phyloP scores from a whole-genome alignment of 2,113 vertebrate genomes.

The Cyanoliseus patagonus region DNA sequence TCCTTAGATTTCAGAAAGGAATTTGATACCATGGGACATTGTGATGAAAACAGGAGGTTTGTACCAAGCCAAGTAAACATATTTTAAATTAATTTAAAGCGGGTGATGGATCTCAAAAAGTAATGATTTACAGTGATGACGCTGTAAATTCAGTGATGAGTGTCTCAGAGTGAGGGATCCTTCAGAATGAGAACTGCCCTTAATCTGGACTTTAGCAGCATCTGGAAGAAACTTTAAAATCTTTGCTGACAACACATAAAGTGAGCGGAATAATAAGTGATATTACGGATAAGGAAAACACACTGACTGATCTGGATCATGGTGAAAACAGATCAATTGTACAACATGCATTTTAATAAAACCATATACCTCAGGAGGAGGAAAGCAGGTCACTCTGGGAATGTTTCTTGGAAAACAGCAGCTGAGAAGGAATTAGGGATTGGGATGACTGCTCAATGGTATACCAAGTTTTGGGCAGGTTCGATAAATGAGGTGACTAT shows the following conservation, averaged over 20 bases:
- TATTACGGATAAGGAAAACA: not conserved
- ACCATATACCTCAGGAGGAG: rapidly evolving
- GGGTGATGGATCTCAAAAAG: not conserved
- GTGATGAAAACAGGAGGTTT: not conserved
- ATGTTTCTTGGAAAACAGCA: not conserved
- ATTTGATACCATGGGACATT: not conserved
- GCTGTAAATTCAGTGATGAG: not conserved
- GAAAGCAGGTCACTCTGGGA: not conserved
- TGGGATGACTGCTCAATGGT: not conserved
- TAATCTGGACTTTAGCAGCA: not conserved
- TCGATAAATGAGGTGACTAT: not conserved
- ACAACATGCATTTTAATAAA: constrained; percentile 31
- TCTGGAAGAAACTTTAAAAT: not conserved
- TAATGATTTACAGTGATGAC: not conserved
- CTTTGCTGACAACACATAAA: constrained; percentile 10
- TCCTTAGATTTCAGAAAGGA: constrained; percentile 38
- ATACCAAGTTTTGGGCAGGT: not conserved
- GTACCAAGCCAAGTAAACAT: not conserved
- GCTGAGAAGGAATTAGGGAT: not conserved
- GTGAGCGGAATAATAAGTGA: not conserved
- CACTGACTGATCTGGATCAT: constrained; percentile 19
- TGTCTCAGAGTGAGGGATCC: not conserved
- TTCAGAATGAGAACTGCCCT: not conserved
- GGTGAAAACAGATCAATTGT: not conserved
- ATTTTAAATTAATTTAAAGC: not conserved